These are phyloP conservation scores for Tiphia femorata DNA, from an alignment of 2,888 invertebrate genomes.

Conservation along the genomic window DNA sequence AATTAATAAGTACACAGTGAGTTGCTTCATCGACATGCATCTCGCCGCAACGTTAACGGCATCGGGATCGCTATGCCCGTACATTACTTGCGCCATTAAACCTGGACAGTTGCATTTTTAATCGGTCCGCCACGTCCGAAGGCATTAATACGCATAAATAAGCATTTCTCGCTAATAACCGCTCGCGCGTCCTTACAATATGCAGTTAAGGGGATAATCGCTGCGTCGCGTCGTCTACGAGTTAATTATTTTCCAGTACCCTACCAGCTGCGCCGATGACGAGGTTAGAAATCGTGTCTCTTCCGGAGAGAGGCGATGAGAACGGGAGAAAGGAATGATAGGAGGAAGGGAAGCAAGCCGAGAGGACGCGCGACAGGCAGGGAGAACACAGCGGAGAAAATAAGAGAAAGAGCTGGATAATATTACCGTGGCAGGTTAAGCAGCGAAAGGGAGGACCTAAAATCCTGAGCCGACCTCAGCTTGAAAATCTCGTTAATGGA, in stretches of 20 bases:
- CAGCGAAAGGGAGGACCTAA: constrained; percentile 30
- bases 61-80: no score
- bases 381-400: constrained; percentile 2
- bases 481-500: constrained; percentile 60
- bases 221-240: constrained; percentile 2
- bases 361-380: no score
- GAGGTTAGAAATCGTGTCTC: constrained; percentile 9
- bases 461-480: constrained; percentile 37
- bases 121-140: constrained; percentile 15
- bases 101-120: no score
- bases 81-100: no score
- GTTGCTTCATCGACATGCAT: no score
- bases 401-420: constrained; percentile 3
- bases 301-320: background rate
- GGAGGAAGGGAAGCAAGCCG: no score
- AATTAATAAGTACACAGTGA: no score
- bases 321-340: background rate
- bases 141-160: constrained; percentile 19
- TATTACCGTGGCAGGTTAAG: constrained; percentile 13
- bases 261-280: background rate
- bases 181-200: constrained; percentile 21
- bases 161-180: constrained; percentile 29
- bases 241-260: constrained; percentile 27
- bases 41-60: no score
- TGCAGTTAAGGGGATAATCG: constrained; percentile 15